Evolutionary conservation across 2,113 vertebrate genomes (phyloP).

Genomic region (Cervus canadensis): DNA sequence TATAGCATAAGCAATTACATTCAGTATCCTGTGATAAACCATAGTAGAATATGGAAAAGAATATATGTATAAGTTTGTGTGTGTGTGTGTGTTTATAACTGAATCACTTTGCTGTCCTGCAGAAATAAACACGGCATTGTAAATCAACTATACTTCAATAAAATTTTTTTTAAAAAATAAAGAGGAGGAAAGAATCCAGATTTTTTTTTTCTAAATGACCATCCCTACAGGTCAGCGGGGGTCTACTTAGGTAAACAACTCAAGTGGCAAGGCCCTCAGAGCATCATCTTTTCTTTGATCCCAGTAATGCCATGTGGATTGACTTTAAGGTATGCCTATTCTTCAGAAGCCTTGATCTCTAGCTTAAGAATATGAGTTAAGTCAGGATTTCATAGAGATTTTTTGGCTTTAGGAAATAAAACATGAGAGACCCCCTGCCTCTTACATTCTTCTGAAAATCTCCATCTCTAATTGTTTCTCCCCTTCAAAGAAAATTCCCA

Average conservation of each 20-base stretch:
- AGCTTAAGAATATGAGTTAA: slow-evolving; percentile 65
- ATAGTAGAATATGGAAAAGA: neutral
- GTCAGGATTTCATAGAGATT: slow-evolving; percentile 57
- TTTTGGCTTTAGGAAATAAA: slow-evolving; percentile 63
- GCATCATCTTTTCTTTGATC: slow-evolving; percentile 62
- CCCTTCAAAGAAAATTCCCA: slow-evolving; percentile 66
- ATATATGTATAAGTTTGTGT: neutral
- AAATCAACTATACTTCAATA: neutral
- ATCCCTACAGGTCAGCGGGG: neutral
- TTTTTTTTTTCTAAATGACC: neutral
- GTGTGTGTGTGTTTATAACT: neutral
- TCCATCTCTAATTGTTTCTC: slow-evolving; percentile 66
- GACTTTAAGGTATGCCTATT: slow-evolving; percentile 30
- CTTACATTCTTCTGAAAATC: slow-evolving; percentile 63
- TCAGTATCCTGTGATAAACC: neutral
- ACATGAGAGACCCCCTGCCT: slow-evolving; percentile 67
- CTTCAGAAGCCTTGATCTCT: slow-evolving; percentile 61
- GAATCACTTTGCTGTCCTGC: neutral
- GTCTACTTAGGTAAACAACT: neutral
- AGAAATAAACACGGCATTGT: neutral
- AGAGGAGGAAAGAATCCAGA: neutral
- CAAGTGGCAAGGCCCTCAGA: slow-evolving; percentile 45
- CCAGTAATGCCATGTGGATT: neutral
- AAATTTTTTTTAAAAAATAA: neutral
- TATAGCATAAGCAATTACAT: neutral